Conservation (phyloP, 2,888 invertebrate species). For the Phortica magna region DNA sequence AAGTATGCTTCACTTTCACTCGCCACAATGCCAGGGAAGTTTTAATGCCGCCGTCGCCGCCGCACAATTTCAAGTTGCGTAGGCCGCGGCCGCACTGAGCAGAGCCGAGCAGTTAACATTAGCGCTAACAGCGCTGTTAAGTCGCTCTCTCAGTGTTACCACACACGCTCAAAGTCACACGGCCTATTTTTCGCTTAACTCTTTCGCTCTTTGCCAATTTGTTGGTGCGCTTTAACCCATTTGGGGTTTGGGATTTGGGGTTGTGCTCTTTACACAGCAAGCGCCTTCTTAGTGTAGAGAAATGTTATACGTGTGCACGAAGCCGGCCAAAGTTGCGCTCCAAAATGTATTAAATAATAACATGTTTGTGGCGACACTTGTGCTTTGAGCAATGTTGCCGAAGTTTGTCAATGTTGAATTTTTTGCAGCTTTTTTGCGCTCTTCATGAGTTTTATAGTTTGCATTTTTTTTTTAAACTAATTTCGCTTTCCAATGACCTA, state of each 20-base stretch:
- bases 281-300: background rate
- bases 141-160: too few species aligned
- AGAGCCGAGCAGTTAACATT: too few species aligned
- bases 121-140: too few species aligned
- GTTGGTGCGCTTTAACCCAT: too few species aligned
- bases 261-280: too few species aligned
- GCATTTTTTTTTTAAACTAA: background rate
- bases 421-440: background rate
- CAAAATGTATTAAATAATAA: too few species aligned
- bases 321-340: background rate
- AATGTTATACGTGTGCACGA: too few species aligned
- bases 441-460: background rate
- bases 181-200: too few species aligned
- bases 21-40: background rate
- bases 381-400: background rate
- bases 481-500: constrained; percentile 22
- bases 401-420: background rate
- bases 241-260: too few species aligned
- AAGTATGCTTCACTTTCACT: background rate
- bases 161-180: too few species aligned
- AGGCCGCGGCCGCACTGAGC: too few species aligned
- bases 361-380: background rate
- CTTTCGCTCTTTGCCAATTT: too few species aligned
- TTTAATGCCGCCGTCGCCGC: background rate
- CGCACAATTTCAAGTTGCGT: background rate